Base-by-base conservation (phyloP, 2,797 vertebrate species). In the Tragopan temminckii region DNA sequence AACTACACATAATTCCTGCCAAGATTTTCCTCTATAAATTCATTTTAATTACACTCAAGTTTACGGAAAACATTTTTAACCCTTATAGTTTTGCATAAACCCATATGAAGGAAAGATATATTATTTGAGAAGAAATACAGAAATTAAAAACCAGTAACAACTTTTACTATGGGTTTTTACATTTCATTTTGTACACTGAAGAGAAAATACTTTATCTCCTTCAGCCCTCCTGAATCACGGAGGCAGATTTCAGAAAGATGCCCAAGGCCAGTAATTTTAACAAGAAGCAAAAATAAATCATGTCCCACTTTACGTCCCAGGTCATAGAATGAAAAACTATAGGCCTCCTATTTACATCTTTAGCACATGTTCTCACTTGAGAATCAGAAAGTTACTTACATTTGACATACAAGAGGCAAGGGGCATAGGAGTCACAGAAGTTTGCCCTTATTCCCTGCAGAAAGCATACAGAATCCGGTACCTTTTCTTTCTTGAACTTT, bases 311-410 rank as follows among this genome's bases (percentile, higher is more conserved):
- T 3, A 20, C 75, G 88, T 91, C 77, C 45, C 33, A 77, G 80
- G 61, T 94, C 91, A 95, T 53, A 31, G 43, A 85, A 76, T 11
- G 45, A 88, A 93, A 91, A 89, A 18, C 55, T 31, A 21, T 63
- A 84, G 59, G 57, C 18, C 67, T 91, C 70, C 42, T 31, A 33
- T 64, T 91, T 84, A 63, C 87, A 87, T 46, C 64, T 90, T 93
- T 38, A 92, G 58, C 77, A 79, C 46, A 79, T n/a, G 24, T 13
- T 77, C 77, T 89, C 55, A 40, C 80, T 86, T 57, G 80, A 74
- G 72, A 79, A 42, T 85, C 67, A 64, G 63, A 63, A 87, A 92
- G 68, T 16, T 5, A 48, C 81, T 95, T 76, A 69, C 89, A 91
- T 88, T 85, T 90, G 84, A 88, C 58, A 68, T 88, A 80, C 58